Conservation (phyloP, 2,113 vertebrate genomes). For the Pholis gunnellus region DNA sequence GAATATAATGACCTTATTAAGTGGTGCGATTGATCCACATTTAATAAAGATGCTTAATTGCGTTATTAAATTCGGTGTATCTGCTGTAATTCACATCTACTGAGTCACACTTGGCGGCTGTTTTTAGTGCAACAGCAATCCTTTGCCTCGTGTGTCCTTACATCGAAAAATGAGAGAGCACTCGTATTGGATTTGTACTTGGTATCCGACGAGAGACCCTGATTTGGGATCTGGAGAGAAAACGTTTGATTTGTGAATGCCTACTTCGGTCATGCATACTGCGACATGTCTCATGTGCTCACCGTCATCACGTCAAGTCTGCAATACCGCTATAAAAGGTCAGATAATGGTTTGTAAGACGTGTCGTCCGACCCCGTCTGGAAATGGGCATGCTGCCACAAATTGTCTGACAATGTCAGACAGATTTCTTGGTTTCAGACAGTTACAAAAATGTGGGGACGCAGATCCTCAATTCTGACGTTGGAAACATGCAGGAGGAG, state of each 20-base stretch:
- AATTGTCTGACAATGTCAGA: not conserved
- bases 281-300: not conserved
- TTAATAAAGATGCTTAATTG: not conserved
- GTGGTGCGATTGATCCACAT: not conserved
- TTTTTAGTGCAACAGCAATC: not conserved
- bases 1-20: not conserved
- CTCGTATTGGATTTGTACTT: not conserved
- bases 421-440: not conserved
- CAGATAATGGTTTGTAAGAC: not conserved
- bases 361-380: no score
- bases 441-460: not conserved
- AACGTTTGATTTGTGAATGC: not conserved
- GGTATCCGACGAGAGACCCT: not conserved
- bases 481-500: not conserved
- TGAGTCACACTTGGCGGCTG: conserved; percentile 17
- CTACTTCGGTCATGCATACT: not conserved
- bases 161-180: not conserved
- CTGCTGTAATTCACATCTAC: not conserved
- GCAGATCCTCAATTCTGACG: no score
- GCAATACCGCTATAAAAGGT: not conserved
- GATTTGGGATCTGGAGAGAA: not conserved
- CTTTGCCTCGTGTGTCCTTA: not conserved
- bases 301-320: not conserved
- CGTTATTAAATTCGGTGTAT: conserved; percentile 5
- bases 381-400: not conserved